Evolutionary conservation across 2,888 invertebrate species (phyloP).

Genomic region (Thereva nobilitata): DNA sequence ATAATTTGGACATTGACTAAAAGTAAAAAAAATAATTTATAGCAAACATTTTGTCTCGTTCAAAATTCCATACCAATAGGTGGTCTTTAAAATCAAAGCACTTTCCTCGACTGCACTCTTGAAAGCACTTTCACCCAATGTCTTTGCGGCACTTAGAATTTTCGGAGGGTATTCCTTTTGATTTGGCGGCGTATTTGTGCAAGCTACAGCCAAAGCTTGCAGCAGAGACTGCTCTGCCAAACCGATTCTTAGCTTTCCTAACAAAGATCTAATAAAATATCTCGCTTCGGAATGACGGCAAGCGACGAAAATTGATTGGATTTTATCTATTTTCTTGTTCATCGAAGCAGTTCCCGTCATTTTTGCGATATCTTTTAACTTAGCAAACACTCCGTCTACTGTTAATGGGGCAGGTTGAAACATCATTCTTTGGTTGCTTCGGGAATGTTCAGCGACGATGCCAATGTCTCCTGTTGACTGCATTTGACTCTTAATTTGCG

Average conservation of each 20-base stretch:
- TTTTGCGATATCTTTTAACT: conserved; percentile 82
- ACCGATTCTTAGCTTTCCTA: conserved; percentile 94
- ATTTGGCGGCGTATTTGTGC: conserved; percentile 76
- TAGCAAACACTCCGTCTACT: conserved; percentile 75
- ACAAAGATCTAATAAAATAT: conserved; percentile 85
- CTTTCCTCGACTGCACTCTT: conserved; percentile 76
- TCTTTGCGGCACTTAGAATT: conserved; percentile 67
- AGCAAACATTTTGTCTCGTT: not conserved
- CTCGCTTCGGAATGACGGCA: conserved; percentile 86
- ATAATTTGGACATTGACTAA: conserved; percentile 93
- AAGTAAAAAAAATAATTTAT: conserved; percentile 19
- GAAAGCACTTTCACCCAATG: conserved; percentile 67
- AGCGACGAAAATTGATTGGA: conserved; percentile 90
- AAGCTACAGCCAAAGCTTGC: conserved; percentile 85
- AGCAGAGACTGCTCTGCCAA: conserved; percentile 95
- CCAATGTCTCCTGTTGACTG: conserved; percentile 83
- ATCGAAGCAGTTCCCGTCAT: conserved; percentile 79
- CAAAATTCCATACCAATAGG: conserved; percentile 73
- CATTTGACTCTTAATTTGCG: conserved; percentile 73
- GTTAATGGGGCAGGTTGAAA: conserved; percentile 80
- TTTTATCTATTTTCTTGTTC: conserved; percentile 86
- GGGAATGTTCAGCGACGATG: conserved; percentile 82
- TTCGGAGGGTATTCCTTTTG: conserved; percentile 66
- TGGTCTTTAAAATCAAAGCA: conserved; percentile 82
- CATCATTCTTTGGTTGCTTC: conserved; percentile 85